Base-by-base conservation (phyloP, 2,888 invertebrate genomes). In the Frankliniella fusca region DNA sequence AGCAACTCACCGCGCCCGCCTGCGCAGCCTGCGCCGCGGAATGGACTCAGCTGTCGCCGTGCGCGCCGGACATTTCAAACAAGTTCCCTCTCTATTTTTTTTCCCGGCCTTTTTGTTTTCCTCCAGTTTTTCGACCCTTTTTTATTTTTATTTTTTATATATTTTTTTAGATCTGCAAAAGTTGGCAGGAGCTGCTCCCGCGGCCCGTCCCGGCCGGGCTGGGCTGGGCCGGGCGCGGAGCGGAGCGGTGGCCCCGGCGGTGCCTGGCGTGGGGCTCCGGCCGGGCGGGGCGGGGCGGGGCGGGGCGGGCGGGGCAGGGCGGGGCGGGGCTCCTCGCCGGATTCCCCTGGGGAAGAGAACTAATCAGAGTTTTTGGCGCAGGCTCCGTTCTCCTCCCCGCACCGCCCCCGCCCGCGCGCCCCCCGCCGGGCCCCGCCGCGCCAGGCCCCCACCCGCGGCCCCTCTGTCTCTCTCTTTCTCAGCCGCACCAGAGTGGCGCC, bases 351-450 rank as follows among this genome's bases (percentile, higher is more conserved):
- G 70, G 70, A 76, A 76, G 70, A 76, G 70, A 76, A 76, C 70
- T 76, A 76, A 76, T 76, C 70, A 76, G 70, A 76, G 70, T 76
- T 76, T 76, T 76, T 76, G 70, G 70, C 70, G 70, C 70, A 76
- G 70, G 70, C 70, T 76, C 70, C 70, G 70, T 76, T 76, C 70
- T 27, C 70, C 27, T 76, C 70, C 70, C 70, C 70, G 70, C 70
- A 27, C 70, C 70, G 70, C 70, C 23, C n/a, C 23, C 70, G 23
- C 23, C 70, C 23, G 9, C 70, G 23, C 70, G 27, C 70, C 70
- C 70, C 27, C 23, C 70, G 27, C 70, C 18, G 61, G 70, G n/a
- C 70, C 27, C 27, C 27, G 23, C 70, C 23, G 23, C 12, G 12
- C 70, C 70, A 23, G 70, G 23, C 27, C 70, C 27, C 70, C 9